A percentile compares a stretch with the other conserved stretches of the same genome.
Conservation (phyloP, 2,113 vertebrate species). For the Morone saxatilis region DNA sequence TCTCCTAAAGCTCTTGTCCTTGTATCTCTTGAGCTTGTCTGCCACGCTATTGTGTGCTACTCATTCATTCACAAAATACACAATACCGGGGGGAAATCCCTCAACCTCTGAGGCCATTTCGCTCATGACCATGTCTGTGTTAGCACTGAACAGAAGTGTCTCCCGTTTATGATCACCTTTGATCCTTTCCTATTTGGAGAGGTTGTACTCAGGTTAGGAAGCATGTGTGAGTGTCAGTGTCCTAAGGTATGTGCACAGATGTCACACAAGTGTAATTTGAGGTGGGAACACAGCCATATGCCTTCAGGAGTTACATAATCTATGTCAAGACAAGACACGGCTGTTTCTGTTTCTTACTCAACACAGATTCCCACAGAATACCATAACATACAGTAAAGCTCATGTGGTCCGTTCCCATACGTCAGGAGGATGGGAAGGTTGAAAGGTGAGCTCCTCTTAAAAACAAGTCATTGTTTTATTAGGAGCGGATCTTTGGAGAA, state of each 20-base stretch:
- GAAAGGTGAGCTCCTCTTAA: slow-evolving; percentile 25
- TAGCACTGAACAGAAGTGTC: slow-evolving; percentile 22
- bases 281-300: slow-evolving; percentile 51
- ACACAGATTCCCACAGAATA: slow-evolving; percentile 59
- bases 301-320: slow-evolving; percentile 63
- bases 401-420: slow-evolving; percentile 55
- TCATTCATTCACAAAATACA: slow-evolving; percentile 75
- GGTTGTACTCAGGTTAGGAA: not conserved
- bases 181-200: slow-evolving; percentile 2
- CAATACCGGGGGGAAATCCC: slow-evolving; percentile 60
- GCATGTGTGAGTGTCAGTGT: not conserved
- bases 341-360: slow-evolving; percentile 51
- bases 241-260: slow-evolving; percentile 34
- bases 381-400: slow-evolving; percentile 39
- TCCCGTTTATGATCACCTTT: slow-evolving; percentile 13
- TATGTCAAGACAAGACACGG: slow-evolving; percentile 54
- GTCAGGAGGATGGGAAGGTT: slow-evolving; percentile 1
- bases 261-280: slow-evolving; percentile 54
- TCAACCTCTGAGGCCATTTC: slow-evolving; percentile 29
- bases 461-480: slow-evolving; percentile 52
- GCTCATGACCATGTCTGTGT: slow-evolving; percentile 36
- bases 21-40: slow-evolving; percentile 52
- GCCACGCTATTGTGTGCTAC: slow-evolving; percentile 62
- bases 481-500: slow-evolving; percentile 4
- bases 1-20: slow-evolving; percentile 46